Percentiles rank a stretch among this genome's conserved stretches.
phyloP scores from a whole-genome alignment of 1,140 invertebrate species.

The Microplitis mediator region DNA sequence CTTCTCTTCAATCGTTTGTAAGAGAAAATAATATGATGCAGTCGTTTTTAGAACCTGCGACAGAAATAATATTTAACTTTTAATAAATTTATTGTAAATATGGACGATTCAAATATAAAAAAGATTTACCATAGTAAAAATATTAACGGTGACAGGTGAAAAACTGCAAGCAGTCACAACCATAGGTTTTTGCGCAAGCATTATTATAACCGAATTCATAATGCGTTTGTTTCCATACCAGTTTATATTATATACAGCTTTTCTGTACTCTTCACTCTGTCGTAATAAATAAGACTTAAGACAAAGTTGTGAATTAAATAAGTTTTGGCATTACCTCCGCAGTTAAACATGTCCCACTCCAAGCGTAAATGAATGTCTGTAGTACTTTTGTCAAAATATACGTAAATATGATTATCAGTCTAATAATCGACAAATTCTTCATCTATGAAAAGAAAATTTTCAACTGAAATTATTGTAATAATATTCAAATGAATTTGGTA shows the following conservation, averaged over 20 bases:
- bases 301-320: not conserved
- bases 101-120: not conserved
- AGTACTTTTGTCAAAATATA: conserved; percentile 1
- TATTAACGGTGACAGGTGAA: conserved; percentile 17
- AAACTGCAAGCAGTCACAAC: conserved; percentile 21
- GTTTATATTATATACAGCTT: conserved; percentile 11
- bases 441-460: not conserved
- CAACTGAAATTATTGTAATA: not conserved
- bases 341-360: conserved; percentile 16
- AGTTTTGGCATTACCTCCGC: conserved; percentile 4
- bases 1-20: not conserved
- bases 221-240: conserved; percentile 20
- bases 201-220: conserved; percentile 16
- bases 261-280: conserved; percentile 25
- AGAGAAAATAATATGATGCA: conserved; percentile 21
- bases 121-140: conserved; percentile 21
- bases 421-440: not conserved
- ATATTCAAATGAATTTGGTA: not conserved
- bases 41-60: conserved; percentile 21
- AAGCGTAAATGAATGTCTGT: conserved; percentile 13
- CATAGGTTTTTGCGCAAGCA: conserved; percentile 19
- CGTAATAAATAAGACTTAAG: not conserved
- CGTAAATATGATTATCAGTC: not conserved
- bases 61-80: not conserved
- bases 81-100: no score